Base-by-base conservation (phyloP, 2,888 invertebrate species). In the Brachyptera risi region DNA sequence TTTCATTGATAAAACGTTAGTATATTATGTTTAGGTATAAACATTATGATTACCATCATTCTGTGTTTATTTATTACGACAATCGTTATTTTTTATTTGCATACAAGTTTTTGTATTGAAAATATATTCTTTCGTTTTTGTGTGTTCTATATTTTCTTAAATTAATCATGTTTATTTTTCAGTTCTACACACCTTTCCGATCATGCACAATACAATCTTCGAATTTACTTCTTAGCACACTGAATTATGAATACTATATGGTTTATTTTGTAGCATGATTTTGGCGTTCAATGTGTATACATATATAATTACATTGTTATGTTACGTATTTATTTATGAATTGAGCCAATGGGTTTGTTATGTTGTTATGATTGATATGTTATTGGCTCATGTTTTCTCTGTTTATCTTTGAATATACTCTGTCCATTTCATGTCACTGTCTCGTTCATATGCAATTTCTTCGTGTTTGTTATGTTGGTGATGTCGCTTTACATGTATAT, bases 91-190 rank as follows among this genome's bases (percentile, higher is more conserved):
- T n/a, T 42, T 37, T 31, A 24, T 27, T 38, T 56, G 21, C 23
- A 27, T 15, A 17, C 17, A 19, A 11, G 42, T 58, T 44, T 26
- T 42, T 17, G 15, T n/a, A n/a, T n/a, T n/a, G n/a, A n/a, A n/a
- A n/a, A n/a, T n/a, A n/a, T 13, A 3, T n/a, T 61, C 35, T 38
- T 44, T 38, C 37, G 40, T 49, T 47, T 61, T 38, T 27, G 44
- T 9, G 19, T 54, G 54, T 13, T 40, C 42, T 24, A 58, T 37
- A 31, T 5, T 13, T 26, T 54, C n/a, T 47, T 47, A 11, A 47
- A 47, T n/a, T n/a, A 38, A 38, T 15, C 15, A 15, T 38, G 38
- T 15, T 38, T n/a, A n/a, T n/a, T n/a, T n/a, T n/a, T n/a, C n/a
- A n/a, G n/a, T n/a, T n/a, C n/a, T n/a, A n/a, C 21, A 56, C 56